Evolutionary conservation across 1,140 invertebrate species (phyloP), one percentile per base, ranked within the genome.

Genomic region (Halesus radiatus): DNA sequence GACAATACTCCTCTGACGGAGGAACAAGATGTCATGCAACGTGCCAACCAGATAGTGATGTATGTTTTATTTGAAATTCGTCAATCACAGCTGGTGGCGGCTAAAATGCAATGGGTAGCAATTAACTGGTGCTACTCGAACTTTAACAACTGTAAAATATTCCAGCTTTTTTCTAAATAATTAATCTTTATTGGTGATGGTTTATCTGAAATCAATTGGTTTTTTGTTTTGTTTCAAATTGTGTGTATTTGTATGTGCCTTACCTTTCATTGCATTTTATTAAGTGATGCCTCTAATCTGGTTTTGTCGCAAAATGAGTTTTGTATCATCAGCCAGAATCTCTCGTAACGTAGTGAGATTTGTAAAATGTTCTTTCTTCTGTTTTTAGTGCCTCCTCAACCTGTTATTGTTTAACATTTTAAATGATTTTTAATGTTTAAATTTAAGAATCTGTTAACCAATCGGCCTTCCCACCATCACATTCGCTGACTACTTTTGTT

Each of bases 31-130:
- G 94, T 94, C 84, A 93, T 95, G 91, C 93, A 95, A 90, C 92
- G 93, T 87, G 94, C 94, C 86, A 95, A 94, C 91, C 94, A 94
- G 87, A 95, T 95, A 88, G 94, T 95, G 87, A 95, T 94, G 94
- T 95, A 95, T 91, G 94, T 94, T 84, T 82, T 79, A 79, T 56
- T 78, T 79, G 79, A 50, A 68, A 80, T 78, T 68, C 26, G 20
- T 74, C 37, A 15, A 32, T n/a, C n/a, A 18, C n/a, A 26, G 18
- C 23, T 26, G 76, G 62, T 70, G 76, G 20, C 23, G 60, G 76
- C 15, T n/a, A 16, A 32, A 45, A 29, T 66, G 60, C 75, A 68
- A 58, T 76, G 64, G 62, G 50, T 37, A 10, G 62, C 74, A 29
- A 68, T 54, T 56, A 74, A 37, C 18, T 16, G 60, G 23, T 81